Conservation (phyloP, 2,888 invertebrate species). For the Plebejus anna region DNA sequence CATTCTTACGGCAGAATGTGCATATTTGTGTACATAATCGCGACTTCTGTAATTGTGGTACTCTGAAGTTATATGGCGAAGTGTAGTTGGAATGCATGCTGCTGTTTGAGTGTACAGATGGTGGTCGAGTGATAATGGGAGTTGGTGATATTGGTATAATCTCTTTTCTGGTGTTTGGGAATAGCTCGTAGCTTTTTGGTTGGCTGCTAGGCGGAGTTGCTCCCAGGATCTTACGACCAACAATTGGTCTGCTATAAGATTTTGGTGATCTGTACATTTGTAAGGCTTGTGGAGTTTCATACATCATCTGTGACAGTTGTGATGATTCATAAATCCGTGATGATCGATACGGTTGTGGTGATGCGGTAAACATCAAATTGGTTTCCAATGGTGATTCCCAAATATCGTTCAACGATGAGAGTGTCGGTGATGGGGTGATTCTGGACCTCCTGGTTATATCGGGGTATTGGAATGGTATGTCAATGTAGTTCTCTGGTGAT, state of each 20-base stretch:
- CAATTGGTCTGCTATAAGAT: conserved; percentile 1
- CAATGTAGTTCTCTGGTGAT: conserved; percentile 63
- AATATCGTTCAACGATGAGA: background rate
- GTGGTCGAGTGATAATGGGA: background rate
- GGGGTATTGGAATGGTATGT: conserved; percentile 35
- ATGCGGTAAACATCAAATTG: background rate
- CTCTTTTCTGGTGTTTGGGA: conserved; percentile 50
- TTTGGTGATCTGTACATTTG: conserved; percentile 26
- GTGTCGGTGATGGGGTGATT: conserved; percentile 28
- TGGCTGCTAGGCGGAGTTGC: conserved; percentile 42
- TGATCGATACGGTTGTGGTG: background rate
- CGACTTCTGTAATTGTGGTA: conserved; percentile 35
- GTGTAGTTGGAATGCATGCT: background rate
- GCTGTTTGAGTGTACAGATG: background rate
- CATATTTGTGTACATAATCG: conserved; percentile 50
- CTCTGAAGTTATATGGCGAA: background rate
- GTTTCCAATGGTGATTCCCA: background rate
- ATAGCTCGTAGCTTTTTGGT: conserved; percentile 53
- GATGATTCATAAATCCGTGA: background rate
- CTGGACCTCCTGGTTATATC: conserved; percentile 15
- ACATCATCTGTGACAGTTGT: conserved; percentile 4
- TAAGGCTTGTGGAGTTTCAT: background rate
- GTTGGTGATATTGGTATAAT: background rate
- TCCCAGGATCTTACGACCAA: conserved; percentile 22
- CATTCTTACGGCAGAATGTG: conserved; percentile 68